A percentile compares a stretch with the other conserved stretches of the same genome.
phyloP scores from a whole-genome alignment of 1,140 invertebrate genomes.

The Drosophila navojoa region DNA sequence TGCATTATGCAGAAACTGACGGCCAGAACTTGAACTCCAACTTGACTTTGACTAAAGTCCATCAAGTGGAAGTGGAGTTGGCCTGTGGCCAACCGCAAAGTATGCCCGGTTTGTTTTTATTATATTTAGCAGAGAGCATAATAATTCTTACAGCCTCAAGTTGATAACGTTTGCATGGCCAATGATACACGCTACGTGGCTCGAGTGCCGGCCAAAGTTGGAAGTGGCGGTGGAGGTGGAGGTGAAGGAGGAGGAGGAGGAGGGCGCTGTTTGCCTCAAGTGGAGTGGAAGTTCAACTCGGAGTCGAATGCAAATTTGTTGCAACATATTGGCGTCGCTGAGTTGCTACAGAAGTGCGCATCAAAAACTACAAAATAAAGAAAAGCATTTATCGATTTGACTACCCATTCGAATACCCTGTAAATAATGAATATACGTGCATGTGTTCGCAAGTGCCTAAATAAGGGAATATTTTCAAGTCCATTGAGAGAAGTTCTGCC shows the following conservation, averaged over 20 bases:
- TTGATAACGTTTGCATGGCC: constrained; percentile 67
- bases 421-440: background rate
- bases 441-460: no score
- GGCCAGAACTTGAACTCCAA: constrained; percentile 76
- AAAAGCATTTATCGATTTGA: constrained; percentile 58
- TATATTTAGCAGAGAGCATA: constrained; percentile 82
- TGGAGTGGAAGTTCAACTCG: constrained; percentile 49
- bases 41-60: constrained; percentile 82
- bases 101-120: constrained; percentile 76
- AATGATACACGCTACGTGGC: constrained; percentile 42
- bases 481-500: no score
- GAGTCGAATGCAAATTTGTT: constrained; percentile 72
- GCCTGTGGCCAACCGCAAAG: constrained; percentile 61
- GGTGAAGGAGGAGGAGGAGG: constrained; percentile 7
- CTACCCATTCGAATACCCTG: constrained; percentile 48
- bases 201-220: constrained; percentile 4
- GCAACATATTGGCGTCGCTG: constrained; percentile 76
- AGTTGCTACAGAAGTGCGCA: constrained; percentile 71
- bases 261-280: constrained; percentile 17
- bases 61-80: constrained; percentile 66
- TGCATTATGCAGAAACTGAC: constrained; percentile 59
- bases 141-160: constrained; percentile 77
- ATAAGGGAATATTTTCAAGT: no score
- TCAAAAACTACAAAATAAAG: constrained; percentile 35
- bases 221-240: constrained; percentile 6